Base-by-base conservation (phyloP, 2,113 vertebrate genomes). In the Dolichotis patagonum region DNA sequence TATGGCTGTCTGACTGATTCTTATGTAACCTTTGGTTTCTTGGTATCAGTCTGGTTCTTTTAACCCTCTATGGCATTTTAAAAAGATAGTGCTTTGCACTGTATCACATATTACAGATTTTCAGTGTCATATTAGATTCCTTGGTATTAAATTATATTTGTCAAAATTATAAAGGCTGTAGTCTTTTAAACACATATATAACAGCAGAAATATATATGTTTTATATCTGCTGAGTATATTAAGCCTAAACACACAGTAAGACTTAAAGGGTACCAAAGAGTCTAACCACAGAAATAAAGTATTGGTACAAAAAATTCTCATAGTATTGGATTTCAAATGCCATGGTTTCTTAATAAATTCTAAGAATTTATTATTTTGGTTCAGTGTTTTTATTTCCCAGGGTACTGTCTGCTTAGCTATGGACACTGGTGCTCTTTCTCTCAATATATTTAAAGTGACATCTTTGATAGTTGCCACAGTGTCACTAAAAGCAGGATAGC, bases 361-460 rank as follows among this genome's bases (percentile, higher is more conserved):
- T 78, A 52, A 65, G 54, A n/a, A 60, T 73, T 73, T 87, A 67
- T 88, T 82, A 49, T 86, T 94, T 93, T 75, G 77, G 13, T 86
- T 94, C 60, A 52, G 13, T 22, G 80, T 95, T 77, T 67, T 73
- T 73, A 22, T 83, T n/a, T 67, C n/a, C 17, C 67, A n/a, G 54
- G 30, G 32, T 69, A 8, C 38, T 71, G 49, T 41, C 90, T 97
- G 52, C 90, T 91, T 88, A 90, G 75, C 5, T 96, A 12, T 35
- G 46, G 78, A 92, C 32, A 12, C 0, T 38, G 67, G 0, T 14
- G n/a, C 19, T 75, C 94, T 97, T 97, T 80, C 12, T 98, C 92
- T 96, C 46, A 52, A 1, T 77, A 63, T 92, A 94, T 97, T 98
- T 97, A 96, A 97, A 97, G 80, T 73, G 85, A 46, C 0, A 3